These are phyloP conservation scores for Morinoia aosen DNA, from an alignment of 2,888 invertebrate species.

Conservation along the genomic window DNA sequence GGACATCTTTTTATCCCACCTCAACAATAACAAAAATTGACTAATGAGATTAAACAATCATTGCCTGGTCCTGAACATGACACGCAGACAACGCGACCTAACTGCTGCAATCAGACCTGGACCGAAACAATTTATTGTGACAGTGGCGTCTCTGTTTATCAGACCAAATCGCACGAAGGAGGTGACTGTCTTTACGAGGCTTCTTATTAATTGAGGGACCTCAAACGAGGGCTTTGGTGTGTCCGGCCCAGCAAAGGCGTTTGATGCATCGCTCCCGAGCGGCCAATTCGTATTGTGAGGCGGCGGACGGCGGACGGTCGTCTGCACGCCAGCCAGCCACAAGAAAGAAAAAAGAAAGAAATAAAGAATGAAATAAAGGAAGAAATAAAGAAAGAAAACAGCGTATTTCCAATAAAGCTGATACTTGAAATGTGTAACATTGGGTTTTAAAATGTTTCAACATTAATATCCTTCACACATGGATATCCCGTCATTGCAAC, in stretches of 20 bases:
- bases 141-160: neutral
- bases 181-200: neutral
- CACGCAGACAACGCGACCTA: neutral
- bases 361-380: too few species aligned
- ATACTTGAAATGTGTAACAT: too few species aligned
- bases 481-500: too few species aligned
- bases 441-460: too few species aligned
- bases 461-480: too few species aligned
- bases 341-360: too few species aligned
- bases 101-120: neutral
- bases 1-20: neutral
- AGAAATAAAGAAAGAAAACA: too few species aligned
- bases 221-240: neutral
- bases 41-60: neutral
- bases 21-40: neutral
- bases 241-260: neutral
- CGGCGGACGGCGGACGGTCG: neutral
- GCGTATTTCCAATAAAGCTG: too few species aligned
- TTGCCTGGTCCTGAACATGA: neutral
- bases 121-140: neutral
- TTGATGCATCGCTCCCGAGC: slow-evolving; percentile 12
- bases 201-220: neutral
- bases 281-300: slow-evolving; percentile 1
- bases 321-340: neutral
- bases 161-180: neutral